Conservation (phyloP, 2,113 vertebrate genomes). For the Mirza zaza region DNA sequence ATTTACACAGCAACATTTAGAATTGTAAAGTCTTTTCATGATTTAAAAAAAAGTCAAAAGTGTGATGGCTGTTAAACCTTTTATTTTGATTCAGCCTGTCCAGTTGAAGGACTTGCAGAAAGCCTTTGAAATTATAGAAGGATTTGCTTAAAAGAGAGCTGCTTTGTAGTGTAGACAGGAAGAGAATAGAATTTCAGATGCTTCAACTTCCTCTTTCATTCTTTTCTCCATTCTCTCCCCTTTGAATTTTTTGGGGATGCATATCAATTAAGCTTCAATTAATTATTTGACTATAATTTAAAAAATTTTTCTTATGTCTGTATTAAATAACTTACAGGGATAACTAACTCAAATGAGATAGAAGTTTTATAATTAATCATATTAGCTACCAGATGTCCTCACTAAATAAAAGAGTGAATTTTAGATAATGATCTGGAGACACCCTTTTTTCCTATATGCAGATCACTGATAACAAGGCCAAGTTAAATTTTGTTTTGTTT, state of each 20-base stretch:
- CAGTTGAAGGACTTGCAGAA: not conserved
- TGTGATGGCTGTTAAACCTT: not conserved
- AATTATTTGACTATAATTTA: not conserved
- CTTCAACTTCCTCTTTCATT: not conserved
- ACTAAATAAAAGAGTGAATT: not conserved
- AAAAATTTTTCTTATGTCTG: not conserved
- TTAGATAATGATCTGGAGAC: not conserved
- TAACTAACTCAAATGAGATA: constrained; percentile 7
- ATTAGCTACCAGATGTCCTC: not conserved
- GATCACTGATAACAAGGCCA: not conserved
- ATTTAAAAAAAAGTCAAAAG: not conserved
- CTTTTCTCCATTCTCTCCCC: not conserved
- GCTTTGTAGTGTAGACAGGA: not conserved
- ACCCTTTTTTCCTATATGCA: not conserved
- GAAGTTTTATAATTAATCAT: not conserved
- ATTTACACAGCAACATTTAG: not conserved
- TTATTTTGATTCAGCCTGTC: not conserved
- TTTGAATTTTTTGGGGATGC: not conserved
- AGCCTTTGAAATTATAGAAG: not conserved
- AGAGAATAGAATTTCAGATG: not conserved
- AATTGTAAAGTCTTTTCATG: not conserved
- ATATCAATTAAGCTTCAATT: not conserved
- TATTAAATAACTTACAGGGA: not conserved
- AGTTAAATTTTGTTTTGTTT: constrained; percentile 4
- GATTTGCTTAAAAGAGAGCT: not conserved